Evolutionary conservation across 2,888 invertebrate species (phyloP).

Genomic region (Pelosia muscerda): DNA sequence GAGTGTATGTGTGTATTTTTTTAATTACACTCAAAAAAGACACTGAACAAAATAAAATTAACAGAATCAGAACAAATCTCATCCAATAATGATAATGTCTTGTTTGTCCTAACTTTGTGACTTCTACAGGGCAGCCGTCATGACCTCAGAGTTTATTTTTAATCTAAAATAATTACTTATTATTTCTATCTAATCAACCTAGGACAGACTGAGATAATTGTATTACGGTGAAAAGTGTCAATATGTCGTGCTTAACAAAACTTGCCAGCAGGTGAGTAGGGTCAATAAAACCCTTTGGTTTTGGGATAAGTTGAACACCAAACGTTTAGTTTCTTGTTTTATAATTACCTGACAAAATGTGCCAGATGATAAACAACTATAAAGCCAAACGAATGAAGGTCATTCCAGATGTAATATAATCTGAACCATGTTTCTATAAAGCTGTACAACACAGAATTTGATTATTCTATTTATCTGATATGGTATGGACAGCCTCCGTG

Average conservation of each 20-base stretch:
- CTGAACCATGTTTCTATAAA: no score
- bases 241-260: not conserved
- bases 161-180: slow-evolving; percentile 10
- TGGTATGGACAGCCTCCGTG: no score
- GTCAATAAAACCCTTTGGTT: not conserved
- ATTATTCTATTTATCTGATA: no score
- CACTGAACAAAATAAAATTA: no score
- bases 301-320: not conserved
- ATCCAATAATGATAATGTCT: not conserved
- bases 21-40: no score
- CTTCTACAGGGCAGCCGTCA: not conserved
- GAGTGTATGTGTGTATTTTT: no score
- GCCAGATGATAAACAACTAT: not conserved
- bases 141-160: slow-evolving; percentile 13
- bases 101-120: not conserved
- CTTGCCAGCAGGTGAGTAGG: not conserved
- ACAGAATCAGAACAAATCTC: no score
- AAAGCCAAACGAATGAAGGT: not conserved
- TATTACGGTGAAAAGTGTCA: not conserved
- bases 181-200: not conserved
- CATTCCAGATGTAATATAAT: not conserved
- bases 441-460: no score
- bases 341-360: not conserved
- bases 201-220: not conserved
- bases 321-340: no score